Evolutionary conservation across 2,888 invertebrate species (phyloP), one percentile per base, ranked within the genome.

Genomic region (Limenitis arthemis): DNA sequence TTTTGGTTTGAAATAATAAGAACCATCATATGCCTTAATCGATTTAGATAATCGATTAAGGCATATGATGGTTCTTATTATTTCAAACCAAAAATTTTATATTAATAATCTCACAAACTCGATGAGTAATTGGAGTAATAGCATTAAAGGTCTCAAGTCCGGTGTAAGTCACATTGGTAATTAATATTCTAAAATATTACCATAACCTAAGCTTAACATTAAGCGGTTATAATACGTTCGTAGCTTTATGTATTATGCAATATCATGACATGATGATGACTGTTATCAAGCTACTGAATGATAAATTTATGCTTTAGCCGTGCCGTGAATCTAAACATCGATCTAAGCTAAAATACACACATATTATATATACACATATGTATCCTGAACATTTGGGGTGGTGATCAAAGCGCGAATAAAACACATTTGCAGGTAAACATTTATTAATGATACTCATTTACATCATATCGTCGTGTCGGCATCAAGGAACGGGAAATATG

Each of bases 401-500:
- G 60, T 56, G 65, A 70, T 68, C 55, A 69, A 73, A 79, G 78
- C 73, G 72, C 76, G 79, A 85, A 84, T 78, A 84, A 86, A 85
- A 84, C 78, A 80, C 82, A 67, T 67, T 75, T 67, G 69, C 73
- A 67, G 65, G 69, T 61, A 61, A 79, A 82, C 77, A 81, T 86
- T 86, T 86, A 85, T 86, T 86, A 40, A 70, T 64, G 65, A 68
- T 67, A 68, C 65, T 75, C 73, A 66, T 72, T 70, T 59, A 68
- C 63, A 63, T 65, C 59, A 68, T 65, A 65, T 68, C 63, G 60
- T 68, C 68, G 71, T 69, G 67, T 68, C 61, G 60, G 64, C 66
- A 63, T 66, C 63, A 64, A 69, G 69, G 68, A 66, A 70, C 52
- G 66, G 66, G 60, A 71, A 74, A 73, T 64, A 67, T 72, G 70